These are phyloP conservation scores for Pseudochirops cupreus DNA, from an alignment of 2,797 vertebrate genomes.

Conservation along the genomic window DNA sequence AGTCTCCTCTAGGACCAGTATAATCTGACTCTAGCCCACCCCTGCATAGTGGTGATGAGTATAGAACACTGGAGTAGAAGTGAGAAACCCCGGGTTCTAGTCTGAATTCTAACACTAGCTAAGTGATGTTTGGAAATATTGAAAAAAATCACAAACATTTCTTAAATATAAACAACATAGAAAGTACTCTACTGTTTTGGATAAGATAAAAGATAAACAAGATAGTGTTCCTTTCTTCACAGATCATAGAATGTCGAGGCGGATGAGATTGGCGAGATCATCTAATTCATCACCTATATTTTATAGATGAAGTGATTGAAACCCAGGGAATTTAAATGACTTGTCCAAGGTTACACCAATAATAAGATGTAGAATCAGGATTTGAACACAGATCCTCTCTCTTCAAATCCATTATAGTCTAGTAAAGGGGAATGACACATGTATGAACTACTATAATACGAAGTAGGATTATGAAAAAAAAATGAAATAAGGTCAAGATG, in stretches of 20 bases:
- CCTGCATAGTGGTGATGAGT: not conserved
- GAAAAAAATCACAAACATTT: not conserved
- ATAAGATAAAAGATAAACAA: not conserved
- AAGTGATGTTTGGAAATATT: not conserved
- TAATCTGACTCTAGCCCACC: not conserved
- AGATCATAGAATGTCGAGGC: not conserved
- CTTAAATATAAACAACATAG: not conserved
- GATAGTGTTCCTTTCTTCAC: not conserved
- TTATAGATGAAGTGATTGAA: not conserved
- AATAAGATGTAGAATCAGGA: too few relatives aligned
- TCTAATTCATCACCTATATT: not conserved
- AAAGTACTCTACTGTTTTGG: not conserved
- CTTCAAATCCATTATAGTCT: not conserved
- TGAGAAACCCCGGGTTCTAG: not conserved
- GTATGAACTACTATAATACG: too few relatives aligned
- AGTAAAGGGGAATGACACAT: too few relatives aligned
- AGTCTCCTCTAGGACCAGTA: not conserved
- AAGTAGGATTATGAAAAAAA: too few relatives aligned
- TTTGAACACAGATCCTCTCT: not conserved
- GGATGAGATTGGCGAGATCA: not conserved
- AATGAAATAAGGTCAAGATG: too few relatives aligned
- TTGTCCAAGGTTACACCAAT: too few relatives aligned
- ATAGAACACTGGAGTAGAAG: not conserved
- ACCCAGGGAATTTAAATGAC: too few relatives aligned
- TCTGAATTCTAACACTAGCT: not conserved